phyloP scores from a whole-genome alignment of 2,113 vertebrate genomes.

The Mus spicilegus region DNA sequence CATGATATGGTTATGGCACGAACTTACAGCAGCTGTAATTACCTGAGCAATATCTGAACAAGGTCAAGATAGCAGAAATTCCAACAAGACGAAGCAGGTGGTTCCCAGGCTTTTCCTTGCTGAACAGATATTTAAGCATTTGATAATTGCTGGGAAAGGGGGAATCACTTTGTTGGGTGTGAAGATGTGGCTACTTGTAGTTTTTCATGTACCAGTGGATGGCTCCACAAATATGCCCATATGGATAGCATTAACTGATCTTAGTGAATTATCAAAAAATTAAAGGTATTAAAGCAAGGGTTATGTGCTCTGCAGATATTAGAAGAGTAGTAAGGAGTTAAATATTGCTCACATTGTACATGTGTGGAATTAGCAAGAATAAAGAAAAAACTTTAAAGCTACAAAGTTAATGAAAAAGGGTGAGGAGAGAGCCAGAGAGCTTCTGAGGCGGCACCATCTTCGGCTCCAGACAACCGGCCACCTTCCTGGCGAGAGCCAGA shows the following conservation, averaged over 20 bases:
- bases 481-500: no score
- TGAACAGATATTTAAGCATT: background rate
- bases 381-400: background rate
- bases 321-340: background rate
- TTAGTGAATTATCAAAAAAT: background rate
- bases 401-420: background rate
- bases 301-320: background rate
- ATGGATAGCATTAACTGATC: background rate
- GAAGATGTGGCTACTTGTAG: background rate
- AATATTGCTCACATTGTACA: background rate
- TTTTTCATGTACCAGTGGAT: background rate
- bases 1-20: background rate
- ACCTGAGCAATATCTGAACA: background rate
- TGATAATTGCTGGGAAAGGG: background rate
- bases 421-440: no score
- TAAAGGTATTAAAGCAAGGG: no score
- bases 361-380: background rate
- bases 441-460: no score
- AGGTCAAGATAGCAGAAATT: background rate
- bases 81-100: background rate
- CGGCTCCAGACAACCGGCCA: no score
- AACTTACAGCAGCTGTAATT: background rate
- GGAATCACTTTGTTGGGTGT: background rate
- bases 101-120: background rate
- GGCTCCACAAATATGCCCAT: no score